These are phyloP conservation scores for Zaprionus africanus DNA, from an alignment of 1,140 invertebrate genomes.

Conservation along the genomic window DNA sequence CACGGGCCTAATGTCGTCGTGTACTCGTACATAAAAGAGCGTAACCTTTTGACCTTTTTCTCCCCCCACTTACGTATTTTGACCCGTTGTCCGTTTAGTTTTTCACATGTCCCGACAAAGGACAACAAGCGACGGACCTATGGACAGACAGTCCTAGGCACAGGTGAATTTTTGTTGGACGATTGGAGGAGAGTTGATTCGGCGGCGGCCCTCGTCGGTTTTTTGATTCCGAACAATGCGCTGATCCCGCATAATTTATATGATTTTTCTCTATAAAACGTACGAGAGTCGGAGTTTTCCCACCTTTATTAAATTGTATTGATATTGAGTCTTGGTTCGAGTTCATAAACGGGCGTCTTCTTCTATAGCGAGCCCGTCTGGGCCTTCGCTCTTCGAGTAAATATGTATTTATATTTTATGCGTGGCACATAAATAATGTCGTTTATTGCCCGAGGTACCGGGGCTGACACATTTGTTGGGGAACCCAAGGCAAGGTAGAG, in stretches of 20 bases:
- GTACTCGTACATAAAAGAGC: conserved; percentile 47
- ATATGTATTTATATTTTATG: conserved; percentile 75
- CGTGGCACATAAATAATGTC: conserved; percentile 74
- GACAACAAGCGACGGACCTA: conserved; percentile 36
- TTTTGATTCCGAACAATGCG: conserved; percentile 65
- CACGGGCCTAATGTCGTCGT: conserved; percentile 32
- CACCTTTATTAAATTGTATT: conserved; percentile 81
- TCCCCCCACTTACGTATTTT: conserved; percentile 14
- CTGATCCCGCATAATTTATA: conserved; percentile 82
- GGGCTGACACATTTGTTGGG: conserved; percentile 27
- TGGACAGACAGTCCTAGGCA: conserved; percentile 34
- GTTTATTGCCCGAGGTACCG: conserved; percentile 58
- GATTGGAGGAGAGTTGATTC: conserved; percentile 29
- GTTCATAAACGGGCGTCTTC: conserved; percentile 70
- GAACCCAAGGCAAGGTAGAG: background rate
- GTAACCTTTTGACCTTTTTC: conserved; percentile 70
- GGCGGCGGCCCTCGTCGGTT: conserved; percentile 29
- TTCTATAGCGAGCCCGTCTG: conserved; percentile 32
- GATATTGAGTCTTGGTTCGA: conserved; percentile 50
- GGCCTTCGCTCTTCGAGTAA: conserved; percentile 19
- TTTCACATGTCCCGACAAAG: conserved; percentile 57
- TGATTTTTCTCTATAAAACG: conserved; percentile 75
- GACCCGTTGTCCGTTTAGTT: conserved; percentile 55
- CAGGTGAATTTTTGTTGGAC: conserved; percentile 61
- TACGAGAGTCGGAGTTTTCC: conserved; percentile 55